phyloP scores from a whole-genome alignment of 2,113 vertebrate genomes.

The Fulica atra region DNA sequence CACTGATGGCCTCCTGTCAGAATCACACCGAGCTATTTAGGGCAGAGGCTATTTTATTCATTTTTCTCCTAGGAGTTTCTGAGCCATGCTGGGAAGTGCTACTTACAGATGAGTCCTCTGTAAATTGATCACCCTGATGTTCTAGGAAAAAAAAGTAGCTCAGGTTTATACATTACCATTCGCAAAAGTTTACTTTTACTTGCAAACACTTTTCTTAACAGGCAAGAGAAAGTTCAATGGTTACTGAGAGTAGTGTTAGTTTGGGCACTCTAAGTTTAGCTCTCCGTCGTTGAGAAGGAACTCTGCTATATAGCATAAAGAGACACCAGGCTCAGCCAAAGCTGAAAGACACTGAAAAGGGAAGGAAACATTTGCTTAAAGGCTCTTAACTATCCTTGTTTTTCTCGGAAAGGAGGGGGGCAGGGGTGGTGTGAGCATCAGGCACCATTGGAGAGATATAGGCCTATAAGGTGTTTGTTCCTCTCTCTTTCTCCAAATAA shows the following conservation, averaged over 20 bases:
- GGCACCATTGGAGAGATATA: rapidly evolving
- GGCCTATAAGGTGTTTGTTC: neutral
- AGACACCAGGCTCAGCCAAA: neutral
- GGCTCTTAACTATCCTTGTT: neutral
- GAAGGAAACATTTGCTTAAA: neutral
- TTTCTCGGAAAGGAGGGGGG: neutral
- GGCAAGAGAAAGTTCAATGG: neutral
- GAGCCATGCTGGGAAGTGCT: neutral
- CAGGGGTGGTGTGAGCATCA: too few species aligned
- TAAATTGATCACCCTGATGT: neutral
- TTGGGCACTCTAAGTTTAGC: neutral
- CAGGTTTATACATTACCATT: neutral
- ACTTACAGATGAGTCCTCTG: neutral
- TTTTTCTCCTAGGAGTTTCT: neutral
- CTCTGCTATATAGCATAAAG: neutral
- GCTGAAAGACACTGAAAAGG: neutral
- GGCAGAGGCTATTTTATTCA: neutral
- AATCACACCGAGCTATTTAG: neutral
- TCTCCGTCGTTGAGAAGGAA: neutral
- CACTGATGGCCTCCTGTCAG: neutral
- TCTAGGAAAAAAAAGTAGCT: neutral
- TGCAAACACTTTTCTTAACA: neutral
- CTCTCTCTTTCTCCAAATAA: neutral
- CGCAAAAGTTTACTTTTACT: neutral
- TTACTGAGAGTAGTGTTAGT: neutral